Evolutionary conservation across 2,797 vertebrate species (phyloP), one percentile per base, ranked within the genome.

Genomic region (Poeciliopsis gracilis): DNA sequence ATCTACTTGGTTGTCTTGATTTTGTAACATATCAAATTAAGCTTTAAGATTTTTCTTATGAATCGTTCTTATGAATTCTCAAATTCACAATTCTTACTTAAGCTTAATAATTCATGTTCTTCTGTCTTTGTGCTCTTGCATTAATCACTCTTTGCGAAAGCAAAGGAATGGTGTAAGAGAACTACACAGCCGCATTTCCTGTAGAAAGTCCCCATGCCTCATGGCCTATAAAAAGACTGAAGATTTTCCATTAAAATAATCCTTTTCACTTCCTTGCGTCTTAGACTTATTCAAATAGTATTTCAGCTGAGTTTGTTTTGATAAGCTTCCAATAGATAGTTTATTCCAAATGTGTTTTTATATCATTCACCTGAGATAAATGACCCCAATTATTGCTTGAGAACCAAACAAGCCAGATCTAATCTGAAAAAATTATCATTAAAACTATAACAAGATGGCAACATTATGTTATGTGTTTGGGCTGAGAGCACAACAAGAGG

Each of bases 121-220:
- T 55, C 11, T n/a, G 23, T n/a, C 9, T 55, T 55, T n/a, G 53
- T 55, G 23, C 25, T 55, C 1, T 53, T 25, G 20, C 7, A 53
- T 25, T 36, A 53, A 23, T 38, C 4, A 20, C 61, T 38, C 61
- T 59, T 57, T 57, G 0, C 33, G 10, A 66, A 20, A 66, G 33
- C 16, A 38, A 66, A 75, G 20, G 11, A 63, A 25, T 6, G 11
- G n/a, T 7, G 20, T 25, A 18, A 66, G 8, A 16, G 23, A 30
- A 28, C 18, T 38, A 23, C 43, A 49, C 4, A 49, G 45, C 15
- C 51, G 23, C 18, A 79, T 73, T 78, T 79, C 57, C 57, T 38
- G 15, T 8, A 7, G 11, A 41, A 72, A 49, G 11, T 20, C 20
- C 51, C 18, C 10, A 25, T 30, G 13, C 51, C 25, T 38, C 33